Evolutionary conservation across 2,888 invertebrate genomes (phyloP), one percentile per base, ranked within the genome.

Genomic region (Leucoma salicis): DNA sequence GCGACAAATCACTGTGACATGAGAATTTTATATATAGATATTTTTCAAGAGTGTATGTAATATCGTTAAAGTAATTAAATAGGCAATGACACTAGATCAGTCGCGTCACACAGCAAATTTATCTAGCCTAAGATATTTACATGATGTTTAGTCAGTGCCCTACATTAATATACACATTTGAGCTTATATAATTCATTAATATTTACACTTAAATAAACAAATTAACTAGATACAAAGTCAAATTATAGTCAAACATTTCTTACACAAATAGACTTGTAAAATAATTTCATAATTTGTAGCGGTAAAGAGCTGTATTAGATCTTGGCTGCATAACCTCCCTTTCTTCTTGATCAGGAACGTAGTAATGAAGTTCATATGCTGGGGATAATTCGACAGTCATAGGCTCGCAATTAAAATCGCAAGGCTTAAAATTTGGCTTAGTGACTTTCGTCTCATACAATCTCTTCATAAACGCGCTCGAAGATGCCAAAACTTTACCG

Each of bases 341-440:
- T 49, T 87, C 84, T 46, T 87, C 87, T 54, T 87, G 78, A 1
- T 85, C 86, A 0, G 87, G 85, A 14, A 87, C 74, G 62, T 82
- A 89, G 59, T 87, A 89, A 46, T 83, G 83, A 41, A 89, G 66
- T 67, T 88, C 88, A 57, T 87, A 89, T 0, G 79, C 81, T 0
- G 88, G 84, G 0, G 85, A 76, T 31, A 87, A 59, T 27, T 87
- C 85, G 43, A 84, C 75, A 0, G 75, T 74, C 13, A 70, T 36
- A 18, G 69, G 71, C 3, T 81, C 83, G 42, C 84, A 82, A 54
- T 72, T 61, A 0, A 75, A 68, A 14, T 75, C 77, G 41, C 73
- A 78, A 1, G 63, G 42, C 35, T 54, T 62, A 14, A 27, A 34
- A 16, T 35, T 54, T n/a, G 38, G 25, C 28, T 39, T 37, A 16